Conservation (phyloP, 2,113 vertebrate genomes). For the Vombatus ursinus region DNA sequence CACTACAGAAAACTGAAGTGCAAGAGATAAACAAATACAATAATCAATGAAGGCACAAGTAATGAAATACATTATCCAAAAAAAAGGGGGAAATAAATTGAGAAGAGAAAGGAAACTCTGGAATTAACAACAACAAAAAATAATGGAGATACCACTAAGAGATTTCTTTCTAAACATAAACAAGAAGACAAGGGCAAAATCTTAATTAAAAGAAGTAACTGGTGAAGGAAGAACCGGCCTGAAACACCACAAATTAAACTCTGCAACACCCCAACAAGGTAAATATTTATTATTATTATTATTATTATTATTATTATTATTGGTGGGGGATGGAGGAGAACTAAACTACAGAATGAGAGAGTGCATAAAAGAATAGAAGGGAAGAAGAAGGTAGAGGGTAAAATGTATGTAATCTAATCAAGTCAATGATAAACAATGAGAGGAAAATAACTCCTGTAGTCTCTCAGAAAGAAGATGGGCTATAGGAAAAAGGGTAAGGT, state of each 20-base stretch:
- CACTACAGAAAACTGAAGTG: not conserved
- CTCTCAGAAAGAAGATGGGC: not conserved
- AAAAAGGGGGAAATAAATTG: slow-evolving; percentile 9
- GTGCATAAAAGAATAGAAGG: not conserved
- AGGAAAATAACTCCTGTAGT: not conserved
- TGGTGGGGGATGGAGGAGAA: no score
- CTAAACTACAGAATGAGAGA: not conserved
- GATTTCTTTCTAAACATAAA: not conserved
- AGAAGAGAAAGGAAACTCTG: not conserved
- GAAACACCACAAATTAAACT: no score
- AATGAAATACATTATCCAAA: not conserved
- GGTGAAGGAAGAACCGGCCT: not conserved
- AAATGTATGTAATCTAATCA: not conserved
- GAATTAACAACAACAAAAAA: not conserved
- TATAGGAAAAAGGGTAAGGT: not conserved
- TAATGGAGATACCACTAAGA: not conserved
- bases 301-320: no score
- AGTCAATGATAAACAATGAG: not conserved
- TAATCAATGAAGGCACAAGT: not conserved
- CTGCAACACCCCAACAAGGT: no score
- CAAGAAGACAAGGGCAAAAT: not conserved
- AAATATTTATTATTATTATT: no score
- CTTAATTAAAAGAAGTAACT: not conserved
- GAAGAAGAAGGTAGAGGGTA: not conserved
- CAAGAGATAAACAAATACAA: not conserved